Evolutionary conservation across 2,888 invertebrate genomes (phyloP).

Genomic region (Portevinia maculata): DNA sequence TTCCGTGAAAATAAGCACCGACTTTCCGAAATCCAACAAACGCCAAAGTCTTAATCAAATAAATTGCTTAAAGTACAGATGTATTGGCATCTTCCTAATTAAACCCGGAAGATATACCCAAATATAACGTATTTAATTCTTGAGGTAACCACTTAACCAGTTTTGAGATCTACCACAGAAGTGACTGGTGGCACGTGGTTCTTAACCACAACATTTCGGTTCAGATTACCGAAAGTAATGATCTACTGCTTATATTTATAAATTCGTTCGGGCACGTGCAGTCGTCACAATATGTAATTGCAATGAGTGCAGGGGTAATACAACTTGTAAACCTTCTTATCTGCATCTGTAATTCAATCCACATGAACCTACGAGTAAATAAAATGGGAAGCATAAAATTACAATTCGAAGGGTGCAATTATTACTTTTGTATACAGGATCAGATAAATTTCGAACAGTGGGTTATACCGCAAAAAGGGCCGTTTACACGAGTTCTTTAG

Average conservation of each 20-base stretch:
- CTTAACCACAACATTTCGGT: constrained; percentile 56
- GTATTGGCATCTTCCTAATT: too few relatives aligned
- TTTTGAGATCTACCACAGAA: constrained; percentile 5
- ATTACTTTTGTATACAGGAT: constrained; percentile 45
- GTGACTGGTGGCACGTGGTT: constrained; percentile 37
- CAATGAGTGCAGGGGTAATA: constrained; percentile 52
- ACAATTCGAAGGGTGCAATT: constrained; percentile 66
- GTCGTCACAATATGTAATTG: constrained; percentile 70
- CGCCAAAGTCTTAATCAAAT: too few relatives aligned
- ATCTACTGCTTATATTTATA: constrained; percentile 45
- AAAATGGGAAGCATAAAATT: constrained; percentile 54
- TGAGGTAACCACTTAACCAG: neutral
- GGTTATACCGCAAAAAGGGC: too few relatives aligned
- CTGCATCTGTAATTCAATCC: constrained; percentile 67
- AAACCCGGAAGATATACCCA: too few relatives aligned
- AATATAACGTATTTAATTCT: neutral
- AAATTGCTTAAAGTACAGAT: too few relatives aligned
- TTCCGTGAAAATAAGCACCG: too few relatives aligned
- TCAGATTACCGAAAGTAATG: constrained; percentile 50
- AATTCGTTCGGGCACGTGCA: constrained; percentile 60
- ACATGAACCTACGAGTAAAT: constrained; percentile 9
- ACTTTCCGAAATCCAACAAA: too few relatives aligned
- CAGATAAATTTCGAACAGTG: too few relatives aligned
- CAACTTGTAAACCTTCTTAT: constrained; percentile 41
- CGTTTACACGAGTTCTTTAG: too few relatives aligned